Evolutionary conservation across 1,140 invertebrate genomes (phyloP).

Genomic region (Drosophila varians): DNA sequence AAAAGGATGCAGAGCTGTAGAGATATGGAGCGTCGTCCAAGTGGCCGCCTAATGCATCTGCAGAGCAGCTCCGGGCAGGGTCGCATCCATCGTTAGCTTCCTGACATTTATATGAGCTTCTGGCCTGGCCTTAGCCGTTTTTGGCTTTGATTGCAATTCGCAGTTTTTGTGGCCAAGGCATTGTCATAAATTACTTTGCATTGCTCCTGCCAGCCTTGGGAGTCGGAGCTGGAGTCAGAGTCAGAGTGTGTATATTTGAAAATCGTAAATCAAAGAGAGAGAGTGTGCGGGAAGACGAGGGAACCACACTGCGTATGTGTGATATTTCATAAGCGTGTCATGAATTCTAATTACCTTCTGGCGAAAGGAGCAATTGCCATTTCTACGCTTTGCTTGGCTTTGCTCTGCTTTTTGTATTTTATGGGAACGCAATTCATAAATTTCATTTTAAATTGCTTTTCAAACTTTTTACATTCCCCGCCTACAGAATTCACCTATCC

Average conservation of each 20-base stretch:
- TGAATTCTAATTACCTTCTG: constrained; percentile 80
- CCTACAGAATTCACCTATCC: not conserved
- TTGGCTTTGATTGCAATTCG: constrained; percentile 75
- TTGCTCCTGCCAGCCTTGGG: constrained; percentile 24
- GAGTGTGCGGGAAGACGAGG: not conserved
- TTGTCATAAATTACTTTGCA: constrained; percentile 78
- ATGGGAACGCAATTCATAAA: constrained; percentile 70
- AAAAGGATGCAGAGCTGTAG: not conserved
- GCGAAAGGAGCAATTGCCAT: constrained; percentile 39
- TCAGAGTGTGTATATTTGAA: constrained; percentile 57
- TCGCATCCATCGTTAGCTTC: constrained; percentile 70
- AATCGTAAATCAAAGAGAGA: constrained; percentile 78
- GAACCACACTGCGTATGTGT: constrained; percentile 73
- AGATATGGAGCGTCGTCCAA: constrained; percentile 13
- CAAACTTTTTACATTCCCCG: constrained; percentile 36
- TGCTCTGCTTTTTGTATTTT: constrained; percentile 46
- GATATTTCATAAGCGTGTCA: constrained; percentile 80
- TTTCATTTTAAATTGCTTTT: constrained; percentile 67
- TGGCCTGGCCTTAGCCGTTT: constrained; percentile 66
- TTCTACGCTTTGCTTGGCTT: constrained; percentile 26
- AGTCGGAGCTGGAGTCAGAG: not conserved
- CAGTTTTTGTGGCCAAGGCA: constrained; percentile 75
- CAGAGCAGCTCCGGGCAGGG: constrained; percentile 28
- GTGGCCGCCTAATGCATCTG: constrained; percentile 62
- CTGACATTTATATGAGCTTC: constrained; percentile 79